Evolutionary conservation across 2,113 vertebrate species (phyloP).

Genomic region (Rhodinocichla rosea): DNA sequence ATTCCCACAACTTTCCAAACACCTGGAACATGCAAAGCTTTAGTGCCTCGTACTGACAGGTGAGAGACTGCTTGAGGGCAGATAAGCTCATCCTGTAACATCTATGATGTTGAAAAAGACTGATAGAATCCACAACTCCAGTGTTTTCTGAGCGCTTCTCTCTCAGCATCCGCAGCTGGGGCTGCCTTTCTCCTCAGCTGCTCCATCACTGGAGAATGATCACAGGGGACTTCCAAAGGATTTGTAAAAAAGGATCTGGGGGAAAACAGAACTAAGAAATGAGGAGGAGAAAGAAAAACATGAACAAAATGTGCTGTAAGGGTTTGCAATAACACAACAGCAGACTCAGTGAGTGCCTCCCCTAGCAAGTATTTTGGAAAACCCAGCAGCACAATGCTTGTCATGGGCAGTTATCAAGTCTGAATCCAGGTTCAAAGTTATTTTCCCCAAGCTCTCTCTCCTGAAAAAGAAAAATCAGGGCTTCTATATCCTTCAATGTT

Average conservation of each 20-base stretch:
- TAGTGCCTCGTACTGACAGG: too few species aligned
- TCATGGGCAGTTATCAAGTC: rapidly evolving
- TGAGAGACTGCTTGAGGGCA: not conserved
- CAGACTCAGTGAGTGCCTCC: not conserved
- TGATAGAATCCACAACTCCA: not conserved
- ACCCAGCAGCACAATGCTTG: not conserved
- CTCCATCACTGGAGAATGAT: not conserved
- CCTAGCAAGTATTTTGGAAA: rapidly evolving
- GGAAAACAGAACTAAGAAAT: not conserved
- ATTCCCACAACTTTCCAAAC: not conserved
- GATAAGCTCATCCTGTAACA: not conserved
- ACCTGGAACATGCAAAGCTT: not conserved
- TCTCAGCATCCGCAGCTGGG: not conserved
- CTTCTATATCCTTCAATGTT: not conserved
- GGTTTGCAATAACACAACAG: not conserved
- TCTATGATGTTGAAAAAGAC: not conserved
- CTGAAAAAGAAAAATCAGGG: not conserved
- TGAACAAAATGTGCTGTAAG: not conserved
- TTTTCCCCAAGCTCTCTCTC: not conserved
- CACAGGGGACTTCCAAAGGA: not conserved
- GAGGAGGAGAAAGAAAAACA: not conserved
- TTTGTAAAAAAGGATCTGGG: not conserved
- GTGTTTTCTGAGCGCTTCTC: not conserved
- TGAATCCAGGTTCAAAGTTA: not conserved
- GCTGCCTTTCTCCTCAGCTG: not conserved